A percentile compares a stretch with the other conserved stretches of the same genome.
These are phyloP conservation scores for Agrotis puta DNA, from an alignment of 2,888 invertebrate species.

Conservation along the genomic window DNA sequence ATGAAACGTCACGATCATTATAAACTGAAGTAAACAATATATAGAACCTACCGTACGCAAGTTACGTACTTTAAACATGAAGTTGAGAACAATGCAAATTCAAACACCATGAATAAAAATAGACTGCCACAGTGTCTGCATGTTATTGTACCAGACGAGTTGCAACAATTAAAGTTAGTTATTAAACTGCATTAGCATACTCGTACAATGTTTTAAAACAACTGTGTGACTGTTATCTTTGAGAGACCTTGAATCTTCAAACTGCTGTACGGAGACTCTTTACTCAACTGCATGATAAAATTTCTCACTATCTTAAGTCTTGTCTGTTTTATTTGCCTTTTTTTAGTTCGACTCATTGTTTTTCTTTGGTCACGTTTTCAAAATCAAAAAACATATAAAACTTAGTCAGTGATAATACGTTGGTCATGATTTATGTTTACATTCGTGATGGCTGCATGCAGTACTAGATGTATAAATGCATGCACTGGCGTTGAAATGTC, in stretches of 20 bases:
- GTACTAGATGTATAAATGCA: not conserved
- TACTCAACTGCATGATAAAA: slow-evolving; percentile 2
- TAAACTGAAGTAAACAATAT: slow-evolving; percentile 2
- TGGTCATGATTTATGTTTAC: not conserved
- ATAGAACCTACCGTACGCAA: not conserved
- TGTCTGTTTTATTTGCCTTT: not conserved
- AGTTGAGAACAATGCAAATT: not conserved
- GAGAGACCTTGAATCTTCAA: not conserved
- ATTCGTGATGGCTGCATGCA: not conserved
- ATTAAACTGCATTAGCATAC: slow-evolving; percentile 4
- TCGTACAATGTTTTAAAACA: slow-evolving; percentile 7
- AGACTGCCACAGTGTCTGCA: not conserved
- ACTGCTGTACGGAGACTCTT: not conserved
- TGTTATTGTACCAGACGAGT: not conserved
- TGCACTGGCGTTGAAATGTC: not conserved
- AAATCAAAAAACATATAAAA: too few relatives aligned
- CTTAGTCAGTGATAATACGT: too few relatives aligned
- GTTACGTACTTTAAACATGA: not conserved
- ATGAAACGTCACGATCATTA: slow-evolving; percentile 22
- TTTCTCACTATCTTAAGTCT: not conserved
- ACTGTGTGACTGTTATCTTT: not conserved
- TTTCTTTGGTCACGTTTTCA: not conserved
- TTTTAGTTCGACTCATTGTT: not conserved
- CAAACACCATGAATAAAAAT: not conserved
- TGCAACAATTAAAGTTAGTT: not conserved